Evolutionary conservation across 2,113 vertebrate species (phyloP), one percentile per base, ranked within the genome.

Genomic region (Cacatua alba): DNA sequence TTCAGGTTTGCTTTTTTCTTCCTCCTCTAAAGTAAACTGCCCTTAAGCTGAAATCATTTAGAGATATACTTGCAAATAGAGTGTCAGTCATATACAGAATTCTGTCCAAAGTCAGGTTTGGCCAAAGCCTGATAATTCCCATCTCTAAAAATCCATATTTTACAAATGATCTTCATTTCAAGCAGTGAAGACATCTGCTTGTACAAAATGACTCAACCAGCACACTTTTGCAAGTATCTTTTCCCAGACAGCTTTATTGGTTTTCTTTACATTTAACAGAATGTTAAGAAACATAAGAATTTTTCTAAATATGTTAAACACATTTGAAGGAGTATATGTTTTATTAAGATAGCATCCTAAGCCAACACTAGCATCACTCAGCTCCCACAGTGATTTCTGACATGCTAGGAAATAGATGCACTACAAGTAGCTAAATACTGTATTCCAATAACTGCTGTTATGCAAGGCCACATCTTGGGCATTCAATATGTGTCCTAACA

Each of bases 241-340:
- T 78, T 78, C 68, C 70, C 59, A 75, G 69, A 59, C 69, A 70
- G 71, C 17, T 92, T 92, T 67, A 59, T 1, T 91, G 76, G 13
- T 63, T 93, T 96, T 82, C 77, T 91, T 94, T 92, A 49, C 72
- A 68, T 94, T 90, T 88, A 82, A 70, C 59, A 86, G 29, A 37
- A 83, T 37, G 39, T 72, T 88, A 97, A 95, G 69, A 93, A 91
- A 88, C 67, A 64, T 11, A 23, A 82, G 35, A 79, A 31, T 63
- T 75, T 84, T 75, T 91, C 69, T 91, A 41, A 68, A 78, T 92
- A 88, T 64, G 44, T 85, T 83, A 67, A 77, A 72, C 35, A 86
- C 37, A 63, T 80, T 59, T 62, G 59, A 95, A 90, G 49, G 41
- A 80, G n/a, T 86, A 2, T 35, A 46, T 55, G 33, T 91, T 93